Conservation (phyloP, 2,797 vertebrate species). For the Oreonectes daqikongensis region DNA sequence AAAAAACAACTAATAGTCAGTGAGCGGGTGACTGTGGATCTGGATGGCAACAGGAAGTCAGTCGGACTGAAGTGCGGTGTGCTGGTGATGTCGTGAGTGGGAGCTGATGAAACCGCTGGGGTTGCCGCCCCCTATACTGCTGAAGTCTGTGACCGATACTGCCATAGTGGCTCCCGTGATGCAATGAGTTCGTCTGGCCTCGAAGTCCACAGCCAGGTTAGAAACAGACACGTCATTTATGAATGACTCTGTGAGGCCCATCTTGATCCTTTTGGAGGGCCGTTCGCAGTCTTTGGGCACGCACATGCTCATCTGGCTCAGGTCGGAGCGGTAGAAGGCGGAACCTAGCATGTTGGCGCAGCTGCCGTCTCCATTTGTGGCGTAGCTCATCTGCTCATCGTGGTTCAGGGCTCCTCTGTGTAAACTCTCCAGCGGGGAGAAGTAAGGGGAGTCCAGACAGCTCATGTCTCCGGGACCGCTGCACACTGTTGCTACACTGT, state of each 20-base stretch:
- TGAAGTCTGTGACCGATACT: conserved; percentile 95
- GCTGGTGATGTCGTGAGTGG: conserved; percentile 90
- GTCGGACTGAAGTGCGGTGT: conserved; percentile 94
- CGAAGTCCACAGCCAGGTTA: conserved; percentile 93
- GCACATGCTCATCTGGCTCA: conserved; percentile 84
- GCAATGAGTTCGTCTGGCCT: conserved; percentile 88
- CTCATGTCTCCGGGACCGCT: conserved; percentile 81
- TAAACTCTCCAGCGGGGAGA: conserved; percentile 86
- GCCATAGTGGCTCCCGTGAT: conserved; percentile 98
- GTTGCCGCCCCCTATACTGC: conserved; percentile 87
- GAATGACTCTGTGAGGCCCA: conserved; percentile 91
- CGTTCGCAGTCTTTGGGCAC: conserved; percentile 90
- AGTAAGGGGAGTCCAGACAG: conserved; percentile 88
- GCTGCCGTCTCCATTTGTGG: conserved; percentile 86
- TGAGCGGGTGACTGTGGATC: conserved; percentile 75
- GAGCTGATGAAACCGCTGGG: conserved; percentile 89
- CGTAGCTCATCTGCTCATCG: conserved; percentile 87
- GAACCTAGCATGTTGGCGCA: conserved; percentile 93
- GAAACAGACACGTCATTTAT: conserved; percentile 92
- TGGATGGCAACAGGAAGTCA: conserved; percentile 71
- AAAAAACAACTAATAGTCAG: conserved; percentile 81
- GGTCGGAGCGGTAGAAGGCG: conserved; percentile 93
- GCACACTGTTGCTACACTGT: conserved; percentile 90
- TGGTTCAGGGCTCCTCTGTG: conserved; percentile 87
- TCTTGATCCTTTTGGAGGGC: conserved; percentile 92